Percentiles rank a stretch among this genome's conserved stretches.
Conservation (phyloP, 1,140 invertebrate genomes). For the Sycophaga agraensis region DNA sequence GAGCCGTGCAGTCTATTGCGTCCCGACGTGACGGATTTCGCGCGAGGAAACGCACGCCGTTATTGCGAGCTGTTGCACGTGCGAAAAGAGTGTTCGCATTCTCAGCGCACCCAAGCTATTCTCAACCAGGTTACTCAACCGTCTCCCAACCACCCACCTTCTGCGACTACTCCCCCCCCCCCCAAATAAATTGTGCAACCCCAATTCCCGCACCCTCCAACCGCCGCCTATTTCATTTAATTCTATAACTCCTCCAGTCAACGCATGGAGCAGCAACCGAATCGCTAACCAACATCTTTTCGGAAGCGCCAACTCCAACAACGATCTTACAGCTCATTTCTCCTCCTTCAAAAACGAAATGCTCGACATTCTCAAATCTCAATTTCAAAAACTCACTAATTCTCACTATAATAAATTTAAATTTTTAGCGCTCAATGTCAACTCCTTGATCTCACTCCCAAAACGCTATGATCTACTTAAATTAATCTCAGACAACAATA, state of each 20-base stretch:
- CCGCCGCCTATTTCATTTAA: no score
- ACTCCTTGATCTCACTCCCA: not conserved
- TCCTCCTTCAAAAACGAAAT: no score
- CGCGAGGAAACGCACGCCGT: no score
- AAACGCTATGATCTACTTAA: not conserved
- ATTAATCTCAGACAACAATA: no score
- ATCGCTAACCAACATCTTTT: not conserved
- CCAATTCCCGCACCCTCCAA: not conserved
- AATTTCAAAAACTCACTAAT: not conserved
- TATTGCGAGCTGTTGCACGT: no score
- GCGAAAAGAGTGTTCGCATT: no score
- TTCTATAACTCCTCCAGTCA: no score
- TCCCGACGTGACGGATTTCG: no score
- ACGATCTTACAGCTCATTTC: not conserved
- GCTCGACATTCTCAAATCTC: no score
- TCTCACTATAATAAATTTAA: not conserved
- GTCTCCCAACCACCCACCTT: not conserved
- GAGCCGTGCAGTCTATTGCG: constrained; percentile 2
- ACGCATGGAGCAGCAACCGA: not conserved
- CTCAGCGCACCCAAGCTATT: no score
- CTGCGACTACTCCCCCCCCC: not conserved
- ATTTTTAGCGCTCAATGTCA: not conserved
- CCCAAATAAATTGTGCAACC: not conserved
- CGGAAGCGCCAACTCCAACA: not conserved
- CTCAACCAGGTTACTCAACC: not conserved